phyloP scores from a whole-genome alignment of 2,797 vertebrate genomes.

The Macrochelys suwanniensis region DNA sequence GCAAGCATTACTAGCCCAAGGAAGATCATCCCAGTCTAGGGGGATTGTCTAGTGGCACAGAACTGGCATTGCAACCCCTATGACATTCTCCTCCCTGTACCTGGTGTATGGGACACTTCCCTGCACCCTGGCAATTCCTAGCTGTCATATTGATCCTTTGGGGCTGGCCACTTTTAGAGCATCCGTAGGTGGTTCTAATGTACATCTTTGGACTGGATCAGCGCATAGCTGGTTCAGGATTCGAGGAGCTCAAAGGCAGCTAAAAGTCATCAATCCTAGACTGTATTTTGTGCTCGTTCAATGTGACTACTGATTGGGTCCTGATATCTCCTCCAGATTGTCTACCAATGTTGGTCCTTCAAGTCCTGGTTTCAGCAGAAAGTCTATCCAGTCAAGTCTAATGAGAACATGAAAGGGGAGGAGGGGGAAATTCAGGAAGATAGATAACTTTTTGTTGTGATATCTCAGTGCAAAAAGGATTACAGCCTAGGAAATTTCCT shows the following conservation, averaged over 20 bases:
- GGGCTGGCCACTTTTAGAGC: not conserved
- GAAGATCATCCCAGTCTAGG: not conserved
- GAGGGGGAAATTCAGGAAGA: not conserved
- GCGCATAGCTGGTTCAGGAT: not conserved
- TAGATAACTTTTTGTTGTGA: not conserved
- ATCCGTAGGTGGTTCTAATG: not conserved
- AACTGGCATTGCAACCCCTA: not conserved
- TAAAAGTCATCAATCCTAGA: not conserved
- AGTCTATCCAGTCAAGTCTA: not conserved
- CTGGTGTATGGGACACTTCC: not conserved
- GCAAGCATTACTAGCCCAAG: not conserved
- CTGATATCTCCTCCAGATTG: not conserved
- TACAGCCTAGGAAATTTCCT: not conserved
- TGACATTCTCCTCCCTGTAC: not conserved
- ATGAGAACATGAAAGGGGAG: accelerated
- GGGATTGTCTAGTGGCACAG: not conserved
- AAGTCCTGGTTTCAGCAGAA: not conserved
- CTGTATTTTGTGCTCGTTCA: not conserved
- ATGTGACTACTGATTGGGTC: too few species aligned
- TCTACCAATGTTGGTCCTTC: not conserved
- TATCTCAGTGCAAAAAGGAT: not conserved
- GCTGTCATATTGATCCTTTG: not conserved
- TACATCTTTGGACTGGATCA: not conserved
- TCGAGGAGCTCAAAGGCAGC: not conserved
- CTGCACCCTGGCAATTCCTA: not conserved